Evolutionary conservation across 2,888 invertebrate species (phyloP).

Genomic region (Brenthis hecate): DNA sequence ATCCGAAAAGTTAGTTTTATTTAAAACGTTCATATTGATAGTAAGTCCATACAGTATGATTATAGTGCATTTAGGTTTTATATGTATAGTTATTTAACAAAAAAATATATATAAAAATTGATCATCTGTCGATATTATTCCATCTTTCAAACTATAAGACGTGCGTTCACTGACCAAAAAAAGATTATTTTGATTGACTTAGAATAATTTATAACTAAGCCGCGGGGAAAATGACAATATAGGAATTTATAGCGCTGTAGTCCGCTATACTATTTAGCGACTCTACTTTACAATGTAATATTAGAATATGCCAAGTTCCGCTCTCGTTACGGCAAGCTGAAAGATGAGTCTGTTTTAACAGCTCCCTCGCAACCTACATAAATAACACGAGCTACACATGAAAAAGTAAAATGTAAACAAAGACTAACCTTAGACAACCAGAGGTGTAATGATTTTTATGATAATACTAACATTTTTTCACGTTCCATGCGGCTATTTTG

Average conservation of each 20-base stretch:
- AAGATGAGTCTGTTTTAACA: constrained; percentile 20
- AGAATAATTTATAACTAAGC: too few relatives aligned
- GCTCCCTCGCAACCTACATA: constrained; percentile 22
- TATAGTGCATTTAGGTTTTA: too few relatives aligned
- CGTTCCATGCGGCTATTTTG: not conserved
- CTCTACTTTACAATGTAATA: not conserved
- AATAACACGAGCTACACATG: constrained; percentile 20
- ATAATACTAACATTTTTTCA: not conserved
- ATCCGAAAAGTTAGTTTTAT: too few relatives aligned
- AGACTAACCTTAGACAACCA: constrained; percentile 11
- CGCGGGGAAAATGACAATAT: not conserved
- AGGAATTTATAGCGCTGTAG: not conserved
- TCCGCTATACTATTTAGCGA: constrained; percentile 2
- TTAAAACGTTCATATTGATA: too few relatives aligned
- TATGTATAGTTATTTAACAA: too few relatives aligned
- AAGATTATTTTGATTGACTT: too few relatives aligned
- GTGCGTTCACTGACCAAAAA: too few relatives aligned
- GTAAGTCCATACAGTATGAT: too few relatives aligned
- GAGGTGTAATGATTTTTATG: constrained; percentile 9
- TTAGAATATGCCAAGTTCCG: constrained; percentile 16
- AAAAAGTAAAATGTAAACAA: constrained; percentile 22
- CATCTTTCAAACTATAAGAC: too few relatives aligned
- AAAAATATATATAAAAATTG: too few relatives aligned
- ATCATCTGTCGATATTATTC: too few relatives aligned
- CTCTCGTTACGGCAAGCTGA: constrained; percentile 10